Evolutionary conservation across 2,888 invertebrate species (phyloP).

Genomic region (Meiosimyza platycephala): DNA sequence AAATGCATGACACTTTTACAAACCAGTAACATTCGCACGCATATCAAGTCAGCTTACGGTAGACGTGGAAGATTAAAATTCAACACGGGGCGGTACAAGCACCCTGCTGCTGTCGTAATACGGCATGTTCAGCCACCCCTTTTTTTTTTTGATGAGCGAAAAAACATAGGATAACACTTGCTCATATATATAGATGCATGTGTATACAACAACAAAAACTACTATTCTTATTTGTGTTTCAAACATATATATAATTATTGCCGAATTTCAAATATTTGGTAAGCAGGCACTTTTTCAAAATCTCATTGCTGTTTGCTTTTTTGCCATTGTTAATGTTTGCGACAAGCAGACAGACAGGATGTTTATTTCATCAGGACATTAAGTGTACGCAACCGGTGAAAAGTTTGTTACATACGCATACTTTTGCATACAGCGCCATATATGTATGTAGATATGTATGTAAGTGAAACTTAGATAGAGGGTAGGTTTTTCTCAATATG

Average conservation of each 20-base stretch:
- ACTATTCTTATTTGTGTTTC: slow-evolving; percentile 22
- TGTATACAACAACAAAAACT: slow-evolving; percentile 13
- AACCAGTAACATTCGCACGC: slow-evolving; percentile 22
- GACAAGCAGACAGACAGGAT: background rate
- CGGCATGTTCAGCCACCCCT: background rate
- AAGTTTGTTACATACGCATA: background rate
- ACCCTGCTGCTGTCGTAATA: background rate
- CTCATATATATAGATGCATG: too few relatives aligned
- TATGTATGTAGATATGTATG: too few relatives aligned
- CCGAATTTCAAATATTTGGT: slow-evolving; percentile 15
- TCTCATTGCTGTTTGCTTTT: background rate
- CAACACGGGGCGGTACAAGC: background rate
- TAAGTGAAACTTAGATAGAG: background rate
- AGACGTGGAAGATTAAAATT: background rate
- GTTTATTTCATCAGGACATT: slow-evolving; percentile 14
- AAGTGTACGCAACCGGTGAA: slow-evolving; percentile 5
- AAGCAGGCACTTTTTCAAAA: slow-evolving; percentile 7
- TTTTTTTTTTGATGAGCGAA: background rate
- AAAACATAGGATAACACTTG: slow-evolving; percentile 21
- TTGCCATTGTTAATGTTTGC: background rate
- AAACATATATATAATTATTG: slow-evolving; percentile 12
- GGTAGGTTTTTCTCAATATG: slow-evolving; percentile 6
- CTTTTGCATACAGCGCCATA: background rate
- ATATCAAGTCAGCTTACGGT: slow-evolving; percentile 24
- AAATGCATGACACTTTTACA: background rate